A percentile compares a stretch with the other conserved stretches of the same genome.
Conservation (phyloP, 1,140 invertebrate species). For the Leucophenga varia region DNA sequence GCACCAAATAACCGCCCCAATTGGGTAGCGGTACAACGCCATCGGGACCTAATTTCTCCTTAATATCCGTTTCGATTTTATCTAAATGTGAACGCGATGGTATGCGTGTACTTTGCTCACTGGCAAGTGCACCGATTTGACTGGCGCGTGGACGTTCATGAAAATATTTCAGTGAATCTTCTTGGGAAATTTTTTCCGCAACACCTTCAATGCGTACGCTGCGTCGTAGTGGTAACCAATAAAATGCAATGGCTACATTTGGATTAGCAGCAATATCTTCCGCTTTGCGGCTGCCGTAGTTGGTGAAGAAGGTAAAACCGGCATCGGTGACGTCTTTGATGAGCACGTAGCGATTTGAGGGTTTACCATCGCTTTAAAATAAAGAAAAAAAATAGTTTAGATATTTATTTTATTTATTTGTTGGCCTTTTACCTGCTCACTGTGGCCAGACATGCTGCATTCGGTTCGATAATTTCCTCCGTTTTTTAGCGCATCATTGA, state of each 20-base stretch:
- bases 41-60: slow-evolving; percentile 58
- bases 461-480: slow-evolving; percentile 77
- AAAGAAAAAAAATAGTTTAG: no score
- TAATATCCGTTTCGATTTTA: slow-evolving; percentile 67
- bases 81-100: slow-evolving; percentile 70
- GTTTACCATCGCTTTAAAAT: slow-evolving; percentile 73
- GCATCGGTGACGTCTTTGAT: slow-evolving; percentile 75
- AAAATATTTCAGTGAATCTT: slow-evolving; percentile 84
- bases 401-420: no score
- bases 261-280: slow-evolving; percentile 79
- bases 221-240: slow-evolving; percentile 82
- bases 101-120: slow-evolving; percentile 82
- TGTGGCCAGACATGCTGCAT: slow-evolving; percentile 89
- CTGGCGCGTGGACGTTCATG: slow-evolving; percentile 75
- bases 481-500: slow-evolving; percentile 72
- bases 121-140: slow-evolving; percentile 83
- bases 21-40: slow-evolving; percentile 47
- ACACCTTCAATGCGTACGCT: slow-evolving; percentile 86
- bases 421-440: slow-evolving; percentile 77
- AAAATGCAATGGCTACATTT: slow-evolving; percentile 83
- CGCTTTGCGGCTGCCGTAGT: slow-evolving; percentile 80
- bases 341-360: slow-evolving; percentile 77
- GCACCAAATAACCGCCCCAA: slow-evolving; percentile 81
- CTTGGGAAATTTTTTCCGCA: slow-evolving; percentile 70
- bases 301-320: slow-evolving; percentile 83